Conservation (phyloP, 2,797 vertebrate species). For the Oophaga sylvatica region DNA sequence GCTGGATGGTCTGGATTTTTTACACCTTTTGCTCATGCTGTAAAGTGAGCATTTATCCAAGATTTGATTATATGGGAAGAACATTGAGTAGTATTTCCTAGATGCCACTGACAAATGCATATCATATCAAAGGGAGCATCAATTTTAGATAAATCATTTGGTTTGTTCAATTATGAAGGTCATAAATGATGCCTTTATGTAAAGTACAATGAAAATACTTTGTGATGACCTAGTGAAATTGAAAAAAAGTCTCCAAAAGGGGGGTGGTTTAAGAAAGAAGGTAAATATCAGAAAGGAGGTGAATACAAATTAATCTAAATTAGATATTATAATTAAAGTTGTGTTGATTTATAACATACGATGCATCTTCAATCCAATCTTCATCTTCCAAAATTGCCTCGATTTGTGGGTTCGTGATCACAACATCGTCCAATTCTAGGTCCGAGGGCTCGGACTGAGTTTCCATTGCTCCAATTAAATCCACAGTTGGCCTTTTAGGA, state of each 20-base stretch:
- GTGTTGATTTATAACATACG: constrained; percentile 76
- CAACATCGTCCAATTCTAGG: constrained; percentile 93
- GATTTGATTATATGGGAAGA: background rate
- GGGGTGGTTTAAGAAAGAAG: background rate
- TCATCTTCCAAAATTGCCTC: constrained; percentile 96
- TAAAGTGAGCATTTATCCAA: background rate
- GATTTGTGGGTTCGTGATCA: constrained; percentile 97
- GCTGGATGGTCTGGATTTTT: too few relatives aligned
- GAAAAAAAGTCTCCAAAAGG: background rate
- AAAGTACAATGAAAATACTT: background rate
- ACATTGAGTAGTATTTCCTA: background rate
- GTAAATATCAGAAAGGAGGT: background rate
- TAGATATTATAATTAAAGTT: background rate
- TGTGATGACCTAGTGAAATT: background rate
- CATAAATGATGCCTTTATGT: background rate
- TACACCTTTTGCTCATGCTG: background rate
- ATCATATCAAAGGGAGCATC: background rate
- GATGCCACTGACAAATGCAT: too few relatives aligned
- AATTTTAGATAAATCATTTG: background rate
- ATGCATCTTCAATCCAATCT: constrained; percentile 97
- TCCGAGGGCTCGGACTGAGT: constrained; percentile 93
- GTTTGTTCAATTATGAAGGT: background rate
- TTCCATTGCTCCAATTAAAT: constrained; percentile 91
- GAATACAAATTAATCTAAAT: background rate
- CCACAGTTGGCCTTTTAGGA: constrained; percentile 85